Conservation (phyloP, 2,888 invertebrate species). For the Drosophila rubida region DNA sequence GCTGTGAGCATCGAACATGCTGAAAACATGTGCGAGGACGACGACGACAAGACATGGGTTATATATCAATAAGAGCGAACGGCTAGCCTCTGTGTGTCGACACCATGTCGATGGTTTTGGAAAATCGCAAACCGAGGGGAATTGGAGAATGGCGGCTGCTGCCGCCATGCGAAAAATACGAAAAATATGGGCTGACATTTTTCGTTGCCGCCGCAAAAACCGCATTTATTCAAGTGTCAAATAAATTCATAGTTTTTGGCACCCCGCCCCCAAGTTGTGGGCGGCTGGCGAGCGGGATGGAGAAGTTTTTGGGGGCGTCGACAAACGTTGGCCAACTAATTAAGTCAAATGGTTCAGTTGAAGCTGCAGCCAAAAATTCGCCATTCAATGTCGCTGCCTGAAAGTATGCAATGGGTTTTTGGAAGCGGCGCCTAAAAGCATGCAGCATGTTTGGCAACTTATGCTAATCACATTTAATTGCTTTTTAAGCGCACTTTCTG, state of each 20-base stretch:
- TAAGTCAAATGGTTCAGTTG: constrained; percentile 79
- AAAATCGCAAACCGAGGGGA: background rate
- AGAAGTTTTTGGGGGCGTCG: constrained; percentile 48
- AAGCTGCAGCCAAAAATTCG: constrained; percentile 30
- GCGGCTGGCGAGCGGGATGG: background rate
- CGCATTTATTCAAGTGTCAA: constrained; percentile 83
- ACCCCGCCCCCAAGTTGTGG: constrained; percentile 1
- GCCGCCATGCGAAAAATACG: constrained; percentile 27
- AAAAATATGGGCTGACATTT: constrained; percentile 75
- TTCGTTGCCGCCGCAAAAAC: constrained; percentile 75
- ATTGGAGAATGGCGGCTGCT: constrained; percentile 20
- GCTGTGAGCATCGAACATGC: constrained; percentile 80
- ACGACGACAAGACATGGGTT: constrained; percentile 64
- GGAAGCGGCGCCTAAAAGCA: constrained; percentile 35
- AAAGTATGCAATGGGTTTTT: constrained; percentile 58
- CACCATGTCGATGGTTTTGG: constrained; percentile 26
- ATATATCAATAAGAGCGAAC: constrained; percentile 57
- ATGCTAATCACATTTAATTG: constrained; percentile 83
- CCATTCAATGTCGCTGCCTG: constrained; percentile 41
- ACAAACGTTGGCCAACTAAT: constrained; percentile 70
- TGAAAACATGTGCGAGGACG: constrained; percentile 18
- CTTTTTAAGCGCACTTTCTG: constrained; percentile 80
- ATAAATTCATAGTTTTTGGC: constrained; percentile 81
- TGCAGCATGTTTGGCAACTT: constrained; percentile 61
- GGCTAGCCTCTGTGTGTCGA: constrained; percentile 35